phyloP scores from a whole-genome alignment of 2,113 vertebrate species.

The Leucopternis melanops region DNA sequence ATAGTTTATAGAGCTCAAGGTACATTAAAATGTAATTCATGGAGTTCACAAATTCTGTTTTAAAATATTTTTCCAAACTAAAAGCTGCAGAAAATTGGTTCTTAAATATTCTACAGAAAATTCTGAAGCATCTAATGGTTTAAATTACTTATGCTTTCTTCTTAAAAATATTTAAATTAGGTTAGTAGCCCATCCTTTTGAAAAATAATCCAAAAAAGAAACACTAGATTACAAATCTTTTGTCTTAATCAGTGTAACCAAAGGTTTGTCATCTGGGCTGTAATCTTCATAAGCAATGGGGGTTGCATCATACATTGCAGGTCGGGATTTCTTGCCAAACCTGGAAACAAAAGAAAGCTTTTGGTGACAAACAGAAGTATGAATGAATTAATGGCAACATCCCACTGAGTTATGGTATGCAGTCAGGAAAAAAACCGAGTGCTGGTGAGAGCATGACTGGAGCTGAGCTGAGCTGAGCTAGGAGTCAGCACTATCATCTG shows the following conservation, averaged over 20 bases:
- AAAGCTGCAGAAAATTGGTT: conserved; percentile 80
- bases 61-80: conserved; percentile 78
- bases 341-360: conserved; percentile 66
- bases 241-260: conserved; percentile 98
- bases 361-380: background rate
- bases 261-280: conserved; percentile 95
- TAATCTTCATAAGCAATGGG: conserved; percentile 96
- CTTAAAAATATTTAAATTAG: conserved; percentile 83
- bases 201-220: conserved; percentile 75
- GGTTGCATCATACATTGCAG: conserved; percentile 96
- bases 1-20: conserved; percentile 66
- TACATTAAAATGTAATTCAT: conserved; percentile 69
- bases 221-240: conserved; percentile 94
- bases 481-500: background rate
- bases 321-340: conserved; percentile 96
- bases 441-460: background rate
- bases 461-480: background rate
- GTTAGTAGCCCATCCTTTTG: conserved; percentile 75
- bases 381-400: background rate
- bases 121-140: conserved; percentile 71
- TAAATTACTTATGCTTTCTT: conserved; percentile 76
- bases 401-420: background rate
- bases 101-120: conserved; percentile 76
- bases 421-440: background rate
- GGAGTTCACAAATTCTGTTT: conserved; percentile 69